Conservation (phyloP, 1,140 invertebrate genomes). For the Drosophila ananassae region DNA sequence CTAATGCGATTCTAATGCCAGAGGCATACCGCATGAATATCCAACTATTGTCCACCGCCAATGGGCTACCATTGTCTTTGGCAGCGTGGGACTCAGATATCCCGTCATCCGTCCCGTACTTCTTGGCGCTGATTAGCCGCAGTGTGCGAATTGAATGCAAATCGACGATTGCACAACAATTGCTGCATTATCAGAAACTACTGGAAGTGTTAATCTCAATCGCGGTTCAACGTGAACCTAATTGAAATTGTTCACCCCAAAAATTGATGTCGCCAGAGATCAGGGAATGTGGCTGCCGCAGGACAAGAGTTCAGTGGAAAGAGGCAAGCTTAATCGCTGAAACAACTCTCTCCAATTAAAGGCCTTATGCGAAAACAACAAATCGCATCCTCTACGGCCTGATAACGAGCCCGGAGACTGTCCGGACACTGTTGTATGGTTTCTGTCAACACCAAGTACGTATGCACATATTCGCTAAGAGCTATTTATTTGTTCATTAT, state of each 20-base stretch:
- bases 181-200: slow-evolving; percentile 55
- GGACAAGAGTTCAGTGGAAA: slow-evolving; percentile 55
- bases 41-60: slow-evolving; percentile 50
- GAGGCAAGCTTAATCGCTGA: slow-evolving; percentile 31
- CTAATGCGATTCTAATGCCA: slow-evolving; percentile 67
- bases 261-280: slow-evolving; percentile 62
- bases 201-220: slow-evolving; percentile 49
- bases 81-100: slow-evolving; percentile 28
- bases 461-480: slow-evolving; percentile 14
- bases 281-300: slow-evolving; percentile 42
- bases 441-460: slow-evolving; percentile 8
- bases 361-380: slow-evolving; percentile 32
- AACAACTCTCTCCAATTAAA: slow-evolving; percentile 4
- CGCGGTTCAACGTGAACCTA: slow-evolving; percentile 60
- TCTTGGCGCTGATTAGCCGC: slow-evolving; percentile 6
- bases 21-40: slow-evolving; percentile 50
- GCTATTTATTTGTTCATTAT: slow-evolving; percentile 49
- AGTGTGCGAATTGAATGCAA: slow-evolving; percentile 27
- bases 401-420: slow-evolving; percentile 31
- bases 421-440: slow-evolving; percentile 6
- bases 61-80: slow-evolving; percentile 30
- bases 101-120: neutral
- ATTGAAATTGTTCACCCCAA: slow-evolving; percentile 66
- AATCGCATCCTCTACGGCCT: slow-evolving; percentile 23
- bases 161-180: slow-evolving; percentile 46